Percentiles rank a stretch among this genome's conserved stretches.
Evolutionary conservation across 2,888 invertebrate species (phyloP).

Genomic region (Melikaiella ostensackeni): DNA sequence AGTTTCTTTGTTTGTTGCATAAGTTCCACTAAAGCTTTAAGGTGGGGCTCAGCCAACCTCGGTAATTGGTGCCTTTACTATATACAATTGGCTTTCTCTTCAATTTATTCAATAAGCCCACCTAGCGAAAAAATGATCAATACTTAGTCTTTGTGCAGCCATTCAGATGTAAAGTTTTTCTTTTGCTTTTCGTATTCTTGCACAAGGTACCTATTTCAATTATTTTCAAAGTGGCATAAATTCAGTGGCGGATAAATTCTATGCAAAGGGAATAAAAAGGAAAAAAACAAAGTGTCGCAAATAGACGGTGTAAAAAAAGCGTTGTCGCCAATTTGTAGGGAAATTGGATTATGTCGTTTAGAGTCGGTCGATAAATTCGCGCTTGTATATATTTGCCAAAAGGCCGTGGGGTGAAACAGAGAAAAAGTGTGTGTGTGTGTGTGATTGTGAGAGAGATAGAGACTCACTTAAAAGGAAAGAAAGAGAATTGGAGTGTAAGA

Average conservation of each 20-base stretch:
- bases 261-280: slow-evolving; percentile 38
- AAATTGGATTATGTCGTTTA: slow-evolving; percentile 63
- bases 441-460: not conserved
- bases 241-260: slow-evolving; percentile 32
- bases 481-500: slow-evolving; percentile 10
- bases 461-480: not conserved
- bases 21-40: no score
- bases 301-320: slow-evolving; percentile 53
- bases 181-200: not conserved
- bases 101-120: no score
- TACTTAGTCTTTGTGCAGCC: not conserved
- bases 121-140: no score
- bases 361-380: slow-evolving; percentile 60
- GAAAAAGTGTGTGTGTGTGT: slow-evolving; percentile 44
- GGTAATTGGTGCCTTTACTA: no score
- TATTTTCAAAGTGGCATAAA: slow-evolving; percentile 19
- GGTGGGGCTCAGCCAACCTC: no score
- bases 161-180: not conserved
- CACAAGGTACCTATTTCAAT: slow-evolving; percentile 22
- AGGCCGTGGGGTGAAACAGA: slow-evolving; percentile 47
- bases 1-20: no score
- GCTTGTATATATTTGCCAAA: slow-evolving; percentile 58
- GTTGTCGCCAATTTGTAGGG: slow-evolving; percentile 61
- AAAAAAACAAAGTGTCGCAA: slow-evolving; percentile 15
- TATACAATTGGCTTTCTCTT: no score